These are phyloP conservation scores for Sturnira hondurensis DNA, from an alignment of 2,113 vertebrate species.

Conservation along the genomic window DNA sequence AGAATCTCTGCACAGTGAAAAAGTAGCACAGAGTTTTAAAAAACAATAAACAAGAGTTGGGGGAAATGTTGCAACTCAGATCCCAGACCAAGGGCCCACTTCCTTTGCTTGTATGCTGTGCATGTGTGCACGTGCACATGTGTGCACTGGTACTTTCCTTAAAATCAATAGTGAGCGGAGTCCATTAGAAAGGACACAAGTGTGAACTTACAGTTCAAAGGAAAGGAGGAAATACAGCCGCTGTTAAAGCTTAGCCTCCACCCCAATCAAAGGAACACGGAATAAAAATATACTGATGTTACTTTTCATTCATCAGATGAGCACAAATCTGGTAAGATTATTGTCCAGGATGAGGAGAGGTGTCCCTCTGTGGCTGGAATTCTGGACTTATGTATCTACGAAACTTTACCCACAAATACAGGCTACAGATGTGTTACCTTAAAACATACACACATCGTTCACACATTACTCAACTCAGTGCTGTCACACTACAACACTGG, in stretches of 20 bases:
- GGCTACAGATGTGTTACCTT: not conserved
- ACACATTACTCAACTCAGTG: rapidly evolving
- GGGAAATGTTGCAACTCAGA: not conserved
- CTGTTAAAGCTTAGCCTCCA: not conserved
- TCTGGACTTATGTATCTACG: not conserved
- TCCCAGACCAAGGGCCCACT: not conserved
- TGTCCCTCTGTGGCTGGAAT: not conserved
- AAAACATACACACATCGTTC: rapidly evolving
- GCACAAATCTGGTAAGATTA: not conserved
- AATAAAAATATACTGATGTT: not conserved
- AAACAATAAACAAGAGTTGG: not conserved
- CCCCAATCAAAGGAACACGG: not conserved
- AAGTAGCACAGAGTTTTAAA: not conserved
- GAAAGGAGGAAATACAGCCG: not conserved
- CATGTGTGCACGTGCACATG: no score
- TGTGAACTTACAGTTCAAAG: not conserved
- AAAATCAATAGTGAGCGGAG: not conserved
- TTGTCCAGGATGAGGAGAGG: not conserved
- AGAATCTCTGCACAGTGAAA: not conserved
- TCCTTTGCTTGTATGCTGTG: not conserved
- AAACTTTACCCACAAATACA: not conserved
- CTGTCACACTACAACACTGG: not conserved
- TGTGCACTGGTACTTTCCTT: not conserved
- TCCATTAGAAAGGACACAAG: not conserved
- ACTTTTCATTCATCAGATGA: not conserved